These are phyloP conservation scores for Drosophila nigritarsus DNA, from an alignment of 2,888 invertebrate genomes.

Conservation along the genomic window DNA sequence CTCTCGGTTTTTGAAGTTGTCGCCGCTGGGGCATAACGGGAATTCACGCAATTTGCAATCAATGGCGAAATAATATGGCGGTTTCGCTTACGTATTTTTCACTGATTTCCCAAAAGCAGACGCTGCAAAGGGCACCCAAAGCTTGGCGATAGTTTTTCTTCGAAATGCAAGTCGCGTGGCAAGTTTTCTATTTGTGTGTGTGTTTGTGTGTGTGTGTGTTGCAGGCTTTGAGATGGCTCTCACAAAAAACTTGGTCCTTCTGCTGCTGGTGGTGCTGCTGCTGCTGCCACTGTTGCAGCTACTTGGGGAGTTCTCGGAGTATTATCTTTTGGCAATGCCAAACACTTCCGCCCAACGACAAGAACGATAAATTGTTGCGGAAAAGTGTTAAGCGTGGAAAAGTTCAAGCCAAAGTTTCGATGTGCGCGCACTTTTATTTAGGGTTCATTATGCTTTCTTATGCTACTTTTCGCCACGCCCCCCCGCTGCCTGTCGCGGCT, in stretches of 20 bases:
- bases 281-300: constrained; percentile 30
- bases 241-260: constrained; percentile 67
- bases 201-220: constrained; percentile 5
- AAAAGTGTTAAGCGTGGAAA: constrained; percentile 76
- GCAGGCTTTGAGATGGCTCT: constrained; percentile 45
- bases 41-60: constrained; percentile 72
- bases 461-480: constrained; percentile 32
- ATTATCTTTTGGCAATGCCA: constrained; percentile 73
- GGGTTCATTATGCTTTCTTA: constrained; percentile 71
- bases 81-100: constrained; percentile 72
- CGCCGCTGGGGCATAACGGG: constrained; percentile 40
- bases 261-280: constrained; percentile 19
- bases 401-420: constrained; percentile 70
- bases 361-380: constrained; percentile 77
- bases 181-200: constrained; percentile 22
- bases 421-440: constrained; percentile 71
- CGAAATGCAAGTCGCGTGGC: constrained; percentile 68
- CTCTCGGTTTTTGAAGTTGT: constrained; percentile 39
- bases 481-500: background rate
- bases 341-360: constrained; percentile 73
- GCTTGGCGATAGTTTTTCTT: constrained; percentile 59
- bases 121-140: constrained; percentile 40
- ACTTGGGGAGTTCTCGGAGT: constrained; percentile 35
- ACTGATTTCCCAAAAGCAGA: constrained; percentile 64
- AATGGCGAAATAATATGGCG: constrained; percentile 76